Base-by-base conservation (phyloP, 2,888 invertebrate species). In the Sylvicola fuscatus region DNA sequence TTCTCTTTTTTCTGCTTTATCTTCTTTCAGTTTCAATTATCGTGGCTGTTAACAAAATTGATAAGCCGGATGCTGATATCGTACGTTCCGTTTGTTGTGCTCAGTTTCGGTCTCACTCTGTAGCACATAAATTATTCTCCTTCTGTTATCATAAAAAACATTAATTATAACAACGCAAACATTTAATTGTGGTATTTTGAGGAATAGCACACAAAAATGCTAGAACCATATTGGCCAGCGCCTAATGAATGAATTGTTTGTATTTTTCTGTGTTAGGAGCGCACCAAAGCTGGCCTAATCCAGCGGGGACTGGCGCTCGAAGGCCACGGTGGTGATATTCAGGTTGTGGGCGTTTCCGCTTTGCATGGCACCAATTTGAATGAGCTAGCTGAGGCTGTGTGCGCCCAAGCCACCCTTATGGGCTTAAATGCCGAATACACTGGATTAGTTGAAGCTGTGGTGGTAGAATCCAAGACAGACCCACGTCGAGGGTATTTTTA, bases 21-120 rank as follows among this genome's bases (percentile, higher is more conserved):
- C 32, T 29, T 27, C 47, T 71, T 65, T 40, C 65, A 79, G 89
- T 95, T 46, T 90, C 93, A 1, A 78, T 98, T 27, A 72, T 98
- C 49, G 90, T 98, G 45, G 98, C 97, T 27, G 77, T 98, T 44
- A 98, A 99, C 63, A 99, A 98, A 67, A 87, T 93, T 49, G 98
- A 98, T 65, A 86, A 90, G 51, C 78, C 80, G 39, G 73, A 72
- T 53, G 84, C 83, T 40, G 72, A 95, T 66, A 71, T 92, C 59
- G 89, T 87, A 68, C 66, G 73, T 68, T 65, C n/a, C 15, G 47
- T n/a, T 53, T 52, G 49, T 49, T 35, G 34, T 29, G 29, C 30
- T 8, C 27, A 21, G 14, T 32, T n/a, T 31, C 13, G n/a, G n/a
- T n/a, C n/a, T n/a, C n/a, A n/a, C n/a, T n/a, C n/a, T n/a, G n/a